Evolutionary conservation across 2,797 vertebrate genomes (phyloP).

Genomic region (Clarias platycephalus): DNA sequence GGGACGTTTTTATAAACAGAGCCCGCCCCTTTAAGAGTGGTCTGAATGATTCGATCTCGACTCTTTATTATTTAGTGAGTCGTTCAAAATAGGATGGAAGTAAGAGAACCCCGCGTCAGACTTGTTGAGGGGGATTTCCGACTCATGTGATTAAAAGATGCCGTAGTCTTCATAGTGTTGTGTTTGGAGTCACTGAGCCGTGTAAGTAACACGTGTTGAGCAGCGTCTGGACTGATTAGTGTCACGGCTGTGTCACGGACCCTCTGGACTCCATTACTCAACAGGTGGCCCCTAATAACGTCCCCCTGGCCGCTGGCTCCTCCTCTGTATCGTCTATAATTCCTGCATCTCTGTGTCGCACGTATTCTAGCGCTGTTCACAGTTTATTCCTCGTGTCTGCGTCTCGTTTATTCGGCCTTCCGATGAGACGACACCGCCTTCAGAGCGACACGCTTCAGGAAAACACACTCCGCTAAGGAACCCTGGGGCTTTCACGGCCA

Average conservation of each 20-base stretch:
- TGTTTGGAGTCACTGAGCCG: not conserved
- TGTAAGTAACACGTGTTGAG: not conserved
- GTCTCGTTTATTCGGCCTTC: too few species aligned
- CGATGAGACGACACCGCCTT: too few species aligned
- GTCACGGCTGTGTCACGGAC: too few species aligned
- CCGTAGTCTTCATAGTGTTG: not conserved
- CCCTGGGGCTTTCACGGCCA: not conserved
- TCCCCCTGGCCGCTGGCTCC: too few species aligned
- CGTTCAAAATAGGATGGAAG: not conserved
- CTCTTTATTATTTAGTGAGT: not conserved
- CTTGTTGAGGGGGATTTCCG: too few species aligned
- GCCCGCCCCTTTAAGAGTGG: not conserved
- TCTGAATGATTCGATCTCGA: not conserved
- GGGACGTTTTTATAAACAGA: not conserved
- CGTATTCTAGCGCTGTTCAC: too few species aligned
- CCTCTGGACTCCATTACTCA: too few species aligned
- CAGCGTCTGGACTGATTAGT: not conserved
- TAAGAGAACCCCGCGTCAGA: not conserved
- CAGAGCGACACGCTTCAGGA: not conserved
- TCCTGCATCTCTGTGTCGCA: too few species aligned
- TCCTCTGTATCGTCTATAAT: too few species aligned
- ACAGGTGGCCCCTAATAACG: too few species aligned
- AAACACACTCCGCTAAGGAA: not conserved
- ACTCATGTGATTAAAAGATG: not conserved
- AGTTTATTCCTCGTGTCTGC: too few species aligned